These are phyloP conservation scores for Pseudolaguvia tuberculata DNA, from an alignment of 2,113 vertebrate species.

Conservation along the genomic window DNA sequence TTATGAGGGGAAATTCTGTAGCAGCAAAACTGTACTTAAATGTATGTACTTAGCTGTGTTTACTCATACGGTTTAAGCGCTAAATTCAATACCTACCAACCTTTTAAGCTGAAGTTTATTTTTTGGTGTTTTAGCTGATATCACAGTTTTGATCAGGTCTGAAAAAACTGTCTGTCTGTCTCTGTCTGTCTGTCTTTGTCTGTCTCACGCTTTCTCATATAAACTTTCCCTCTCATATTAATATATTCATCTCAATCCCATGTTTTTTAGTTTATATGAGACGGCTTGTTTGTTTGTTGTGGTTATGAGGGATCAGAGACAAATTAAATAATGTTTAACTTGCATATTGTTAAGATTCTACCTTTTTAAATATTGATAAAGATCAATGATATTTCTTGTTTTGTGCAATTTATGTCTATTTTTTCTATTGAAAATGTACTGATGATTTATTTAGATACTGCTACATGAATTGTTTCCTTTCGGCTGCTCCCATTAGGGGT, in stretches of 20 bases:
- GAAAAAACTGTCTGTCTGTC: not conserved
- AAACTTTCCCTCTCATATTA: too few relatives aligned
- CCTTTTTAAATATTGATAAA: not conserved
- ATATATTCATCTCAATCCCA: too few relatives aligned
- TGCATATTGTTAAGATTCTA: too few relatives aligned
- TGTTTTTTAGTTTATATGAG: too few relatives aligned
- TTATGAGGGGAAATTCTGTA: constrained; percentile 7
- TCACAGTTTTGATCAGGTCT: too few relatives aligned
- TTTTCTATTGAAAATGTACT: not conserved
- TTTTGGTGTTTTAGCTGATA: too few relatives aligned
- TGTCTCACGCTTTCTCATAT: not conserved
- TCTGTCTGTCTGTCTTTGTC: not conserved
- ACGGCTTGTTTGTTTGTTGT: too few relatives aligned
- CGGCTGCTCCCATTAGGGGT: too few relatives aligned
- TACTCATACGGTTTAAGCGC: not conserved
- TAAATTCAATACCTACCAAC: not conserved
- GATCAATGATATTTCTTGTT: too few relatives aligned
- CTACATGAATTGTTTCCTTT: too few relatives aligned
- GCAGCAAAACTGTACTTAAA: constrained; percentile 6
- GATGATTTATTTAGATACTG: not conserved
- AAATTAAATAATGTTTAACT: too few relatives aligned
- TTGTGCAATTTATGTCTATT: not conserved
- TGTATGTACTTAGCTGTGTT: not conserved
- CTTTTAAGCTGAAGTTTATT: not conserved
- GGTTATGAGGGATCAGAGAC: too few relatives aligned